Conservation (phyloP, 2,888 invertebrate species). For the Panzeria rudis region DNA sequence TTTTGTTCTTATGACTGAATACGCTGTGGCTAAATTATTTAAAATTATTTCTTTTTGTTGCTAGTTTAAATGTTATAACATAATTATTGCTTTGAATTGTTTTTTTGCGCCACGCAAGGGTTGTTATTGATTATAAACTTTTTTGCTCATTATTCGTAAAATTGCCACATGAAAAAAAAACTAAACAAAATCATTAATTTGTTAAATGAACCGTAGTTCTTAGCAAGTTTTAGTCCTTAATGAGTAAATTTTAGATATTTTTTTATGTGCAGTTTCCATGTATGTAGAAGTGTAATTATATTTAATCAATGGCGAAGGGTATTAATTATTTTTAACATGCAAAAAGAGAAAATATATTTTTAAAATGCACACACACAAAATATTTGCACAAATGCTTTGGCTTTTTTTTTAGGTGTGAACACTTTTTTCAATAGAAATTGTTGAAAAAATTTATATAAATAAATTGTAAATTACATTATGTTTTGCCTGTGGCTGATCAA, state of each 20-base stretch:
- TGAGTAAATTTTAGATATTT: slow-evolving; percentile 1
- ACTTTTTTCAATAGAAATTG: not conserved
- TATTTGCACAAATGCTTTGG: slow-evolving; percentile 48
- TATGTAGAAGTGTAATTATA: slow-evolving; percentile 9
- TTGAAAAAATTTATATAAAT: slow-evolving; percentile 16
- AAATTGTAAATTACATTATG: slow-evolving; percentile 50
- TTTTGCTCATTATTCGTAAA: not conserved
- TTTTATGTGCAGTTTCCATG: not conserved
- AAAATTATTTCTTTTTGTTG: slow-evolving; percentile 32
- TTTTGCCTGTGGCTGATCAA: slow-evolving; percentile 32
- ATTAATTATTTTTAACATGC: slow-evolving; percentile 30
- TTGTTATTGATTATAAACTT: slow-evolving; percentile 3
- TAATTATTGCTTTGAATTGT: slow-evolving; percentile 28
- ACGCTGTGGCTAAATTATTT: slow-evolving; percentile 51
- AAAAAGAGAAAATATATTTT: slow-evolving; percentile 1
- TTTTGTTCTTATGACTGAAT: not conserved
- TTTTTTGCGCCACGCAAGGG: slow-evolving; percentile 1
- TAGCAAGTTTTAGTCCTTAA: slow-evolving; percentile 26
- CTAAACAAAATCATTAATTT: slow-evolving; percentile 57
- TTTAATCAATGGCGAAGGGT: slow-evolving; percentile 15
- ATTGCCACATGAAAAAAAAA: slow-evolving; percentile 6
- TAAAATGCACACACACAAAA: not conserved
- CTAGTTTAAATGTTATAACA: slow-evolving; percentile 21
- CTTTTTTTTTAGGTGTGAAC: slow-evolving; percentile 11
- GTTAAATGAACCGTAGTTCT: slow-evolving; percentile 59